Base-by-base conservation (phyloP, 2,797 vertebrate species). In the Intellagama lesueurii region DNA sequence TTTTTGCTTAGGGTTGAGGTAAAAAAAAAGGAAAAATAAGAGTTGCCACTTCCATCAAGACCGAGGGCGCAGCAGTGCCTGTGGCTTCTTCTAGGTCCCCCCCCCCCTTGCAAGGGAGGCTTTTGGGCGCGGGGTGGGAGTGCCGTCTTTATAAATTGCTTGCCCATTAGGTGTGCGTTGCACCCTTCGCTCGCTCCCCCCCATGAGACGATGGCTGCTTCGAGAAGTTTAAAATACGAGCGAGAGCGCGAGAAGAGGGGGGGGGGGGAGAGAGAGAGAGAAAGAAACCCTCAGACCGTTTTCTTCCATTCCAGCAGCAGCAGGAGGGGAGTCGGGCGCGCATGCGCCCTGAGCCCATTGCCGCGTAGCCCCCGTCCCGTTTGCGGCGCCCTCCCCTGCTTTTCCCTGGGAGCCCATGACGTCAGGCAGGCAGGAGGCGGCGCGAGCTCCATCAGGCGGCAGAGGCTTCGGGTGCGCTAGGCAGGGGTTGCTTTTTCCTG, bases 391-490 rank as follows among this genome's bases (percentile, higher is more conserved):
- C 93, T 88, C 91, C 69, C 16, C 24, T 49, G 19, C 56, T 64
- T 90, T 88, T 89, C 83, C 90, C 76, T 69, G 81, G 85, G 84
- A 87, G 85, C 90, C 88, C 19, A 89, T 87, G 88, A 89, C 90
- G 88, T 89, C 88, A 89, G 69, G 93, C 90, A 17, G 85, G 93
- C 88, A 91, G 91, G 78, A 91, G 86, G 93, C 90, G 87, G 93
- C 93, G 93, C 83, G 93, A 95, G 94, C 93, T 94, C 93, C 90
- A 86, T 84, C 89, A 93, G 94, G 93, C 94, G 92, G 93, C 91
- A 2, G 93, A 91, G 60, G 90, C 64, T 87, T 16, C 66, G 26
- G 87, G 78, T 68, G 88, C 84, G 83, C 86, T 44, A 35, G 66
- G 77, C 77, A 28, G 75, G 87, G 76, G 68, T 47, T 9, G 83